Conservation (phyloP, 1,140 invertebrate genomes). For the Drosophila sechellia region DNA sequence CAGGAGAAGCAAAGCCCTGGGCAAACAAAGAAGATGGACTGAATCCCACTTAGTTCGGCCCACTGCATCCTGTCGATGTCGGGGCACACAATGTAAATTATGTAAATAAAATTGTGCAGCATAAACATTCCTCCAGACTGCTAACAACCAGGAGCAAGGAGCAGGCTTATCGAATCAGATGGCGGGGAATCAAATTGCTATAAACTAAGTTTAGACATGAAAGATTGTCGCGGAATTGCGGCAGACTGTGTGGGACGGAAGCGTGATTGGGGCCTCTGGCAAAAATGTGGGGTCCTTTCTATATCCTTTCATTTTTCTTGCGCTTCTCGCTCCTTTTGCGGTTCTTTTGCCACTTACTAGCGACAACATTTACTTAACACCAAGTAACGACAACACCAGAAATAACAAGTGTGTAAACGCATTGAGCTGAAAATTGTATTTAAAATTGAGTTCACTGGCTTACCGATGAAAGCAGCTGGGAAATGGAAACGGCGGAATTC, state of each 20-base stretch:
- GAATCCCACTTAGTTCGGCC: conserved; percentile 21
- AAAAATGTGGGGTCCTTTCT: conserved; percentile 14
- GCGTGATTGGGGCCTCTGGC: conserved; percentile 40
- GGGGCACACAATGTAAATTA: conserved; percentile 75
- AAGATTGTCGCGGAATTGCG: conserved; percentile 72
- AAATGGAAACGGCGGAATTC: neutral
- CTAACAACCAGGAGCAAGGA: conserved; percentile 30
- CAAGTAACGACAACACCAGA: conserved; percentile 57
- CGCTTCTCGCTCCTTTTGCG: conserved; percentile 5
- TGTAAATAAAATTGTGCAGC: conserved; percentile 81
- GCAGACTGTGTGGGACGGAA: conserved; percentile 53
- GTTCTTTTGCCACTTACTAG: conserved; percentile 72
- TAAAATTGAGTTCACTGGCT: conserved; percentile 61
- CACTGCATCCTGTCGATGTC: conserved; percentile 39
- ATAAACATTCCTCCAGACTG: conserved; percentile 65
- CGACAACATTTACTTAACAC: conserved; percentile 79
- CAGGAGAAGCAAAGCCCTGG: conserved; percentile 9
- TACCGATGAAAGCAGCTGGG: conserved; percentile 1
- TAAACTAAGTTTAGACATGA: conserved; percentile 80
- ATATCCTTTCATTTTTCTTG: conserved; percentile 7
- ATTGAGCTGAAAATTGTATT: conserved; percentile 75
- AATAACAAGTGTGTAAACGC: conserved; percentile 63
- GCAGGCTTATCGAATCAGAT: conserved; percentile 81
- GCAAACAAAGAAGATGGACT: conserved; percentile 23
- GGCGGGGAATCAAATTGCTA: conserved; percentile 72